These are phyloP conservation scores for Rhinella marina DNA, from an alignment of 2,797 vertebrate species.

Conservation along the genomic window DNA sequence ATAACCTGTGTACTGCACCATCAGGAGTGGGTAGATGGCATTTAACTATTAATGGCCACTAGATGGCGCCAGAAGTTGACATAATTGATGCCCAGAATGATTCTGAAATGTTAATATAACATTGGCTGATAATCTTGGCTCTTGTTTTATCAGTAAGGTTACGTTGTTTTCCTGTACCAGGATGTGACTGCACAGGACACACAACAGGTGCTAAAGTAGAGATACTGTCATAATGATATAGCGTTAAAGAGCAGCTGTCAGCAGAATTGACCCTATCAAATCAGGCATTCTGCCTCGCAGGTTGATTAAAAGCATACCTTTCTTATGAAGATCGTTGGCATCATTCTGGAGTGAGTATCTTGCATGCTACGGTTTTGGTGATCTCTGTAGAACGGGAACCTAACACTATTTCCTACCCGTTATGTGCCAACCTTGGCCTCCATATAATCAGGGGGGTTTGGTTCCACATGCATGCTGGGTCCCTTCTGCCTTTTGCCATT, in stretches of 20 bases:
- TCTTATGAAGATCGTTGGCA: no score
- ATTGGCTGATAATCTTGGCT: neutral
- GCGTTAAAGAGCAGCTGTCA: neutral
- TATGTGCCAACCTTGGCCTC: no score
- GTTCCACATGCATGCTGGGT: no score
- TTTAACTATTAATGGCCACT: constrained; percentile 6
- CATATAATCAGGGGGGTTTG: no score
- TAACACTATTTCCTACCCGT: no score
- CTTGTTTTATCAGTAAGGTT: constrained; percentile 21
- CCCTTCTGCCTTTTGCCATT: no score
- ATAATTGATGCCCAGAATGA: neutral
- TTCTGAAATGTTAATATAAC: neutral
- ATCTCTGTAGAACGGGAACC: no score
- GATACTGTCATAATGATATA: neutral
- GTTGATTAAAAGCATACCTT: no score
- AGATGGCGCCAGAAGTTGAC: constrained; percentile 43
- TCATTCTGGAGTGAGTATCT: no score
- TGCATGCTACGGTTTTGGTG: no score
- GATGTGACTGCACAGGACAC: neutral
- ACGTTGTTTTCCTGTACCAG: constrained; percentile 34
- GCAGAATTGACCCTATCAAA: no score
- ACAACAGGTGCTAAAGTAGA: neutral
- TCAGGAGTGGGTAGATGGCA: neutral
- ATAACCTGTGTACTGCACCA: neutral
- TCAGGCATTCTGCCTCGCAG: no score